Evolutionary conservation across 2,888 invertebrate genomes (phyloP).

Genomic region (Eupithecia tripunctaria): DNA sequence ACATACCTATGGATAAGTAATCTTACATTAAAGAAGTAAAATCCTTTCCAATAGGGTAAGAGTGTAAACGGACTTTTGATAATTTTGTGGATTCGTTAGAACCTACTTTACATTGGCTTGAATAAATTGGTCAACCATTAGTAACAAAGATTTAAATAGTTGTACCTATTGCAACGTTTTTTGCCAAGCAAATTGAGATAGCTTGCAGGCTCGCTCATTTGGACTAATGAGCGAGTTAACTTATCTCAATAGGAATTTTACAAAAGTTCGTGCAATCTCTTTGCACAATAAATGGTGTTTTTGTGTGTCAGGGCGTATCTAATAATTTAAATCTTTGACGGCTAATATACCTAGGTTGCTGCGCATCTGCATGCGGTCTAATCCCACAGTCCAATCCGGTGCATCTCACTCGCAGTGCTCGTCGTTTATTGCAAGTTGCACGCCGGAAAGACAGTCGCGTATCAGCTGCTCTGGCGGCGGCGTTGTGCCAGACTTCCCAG

Average conservation of each 20-base stretch:
- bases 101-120: neutral
- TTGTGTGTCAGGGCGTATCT: no score
- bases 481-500: slow-evolving; percentile 86
- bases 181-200: no score
- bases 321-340: no score
- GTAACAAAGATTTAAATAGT: no score
- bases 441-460: slow-evolving; percentile 87
- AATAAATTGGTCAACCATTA: neutral
- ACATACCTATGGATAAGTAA: no score
- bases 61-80: neutral
- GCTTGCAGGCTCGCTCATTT: no score
- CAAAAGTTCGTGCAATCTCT: no score
- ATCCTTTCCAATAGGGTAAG: neutral
- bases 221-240: no score
- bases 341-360: slow-evolving; percentile 86
- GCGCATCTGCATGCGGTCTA: slow-evolving; percentile 86
- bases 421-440: slow-evolving; percentile 85
- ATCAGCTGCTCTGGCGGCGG: slow-evolving; percentile 80
- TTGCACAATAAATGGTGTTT: no score
- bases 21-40: no score
- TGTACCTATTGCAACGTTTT: no score
- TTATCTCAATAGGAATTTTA: no score
- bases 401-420: slow-evolving; percentile 88
- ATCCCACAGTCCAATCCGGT: slow-evolving; percentile 88
- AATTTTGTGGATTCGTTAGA: neutral